Conservation (phyloP, 2,113 vertebrate genomes). For the Calypte anna region DNA sequence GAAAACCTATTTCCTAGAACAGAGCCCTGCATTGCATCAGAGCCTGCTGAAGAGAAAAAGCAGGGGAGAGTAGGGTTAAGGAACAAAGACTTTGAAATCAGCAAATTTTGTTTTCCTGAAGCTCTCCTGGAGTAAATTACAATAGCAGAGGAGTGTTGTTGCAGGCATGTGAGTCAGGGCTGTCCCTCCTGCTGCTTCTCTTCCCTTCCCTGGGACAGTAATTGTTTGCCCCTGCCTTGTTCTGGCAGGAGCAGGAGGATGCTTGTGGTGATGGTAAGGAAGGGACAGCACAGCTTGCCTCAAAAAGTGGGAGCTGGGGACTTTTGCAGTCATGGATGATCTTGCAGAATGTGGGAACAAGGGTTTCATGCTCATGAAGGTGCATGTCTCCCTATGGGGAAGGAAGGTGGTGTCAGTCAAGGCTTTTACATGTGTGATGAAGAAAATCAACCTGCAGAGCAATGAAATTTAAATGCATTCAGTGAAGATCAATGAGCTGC, state of each 20-base stretch:
- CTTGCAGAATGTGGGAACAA: background rate
- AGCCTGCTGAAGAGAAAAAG: background rate
- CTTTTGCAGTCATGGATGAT: background rate
- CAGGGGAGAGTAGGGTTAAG: background rate
- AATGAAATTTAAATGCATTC: background rate
- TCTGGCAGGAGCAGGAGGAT: background rate
- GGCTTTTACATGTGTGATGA: background rate
- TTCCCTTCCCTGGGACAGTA: background rate
- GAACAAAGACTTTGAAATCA: background rate
- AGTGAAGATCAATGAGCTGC: background rate
- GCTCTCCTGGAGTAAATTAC: background rate
- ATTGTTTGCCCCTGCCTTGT: background rate
- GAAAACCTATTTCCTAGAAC: background rate
- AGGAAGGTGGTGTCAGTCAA: rapidly evolving
- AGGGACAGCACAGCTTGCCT: background rate
- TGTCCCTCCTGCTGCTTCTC: background rate
- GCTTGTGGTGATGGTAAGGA: background rate
- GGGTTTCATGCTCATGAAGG: background rate
- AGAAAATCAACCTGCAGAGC: rapidly evolving
- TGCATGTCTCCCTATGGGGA: background rate
- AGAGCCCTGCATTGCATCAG: background rate
- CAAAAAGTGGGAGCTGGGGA: background rate
- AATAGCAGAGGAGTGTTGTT: background rate
- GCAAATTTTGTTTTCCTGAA: background rate
- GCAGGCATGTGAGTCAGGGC: background rate